Evolutionary conservation across 2,797 vertebrate species (phyloP).

Genomic region (Malurus splendens): DNA sequence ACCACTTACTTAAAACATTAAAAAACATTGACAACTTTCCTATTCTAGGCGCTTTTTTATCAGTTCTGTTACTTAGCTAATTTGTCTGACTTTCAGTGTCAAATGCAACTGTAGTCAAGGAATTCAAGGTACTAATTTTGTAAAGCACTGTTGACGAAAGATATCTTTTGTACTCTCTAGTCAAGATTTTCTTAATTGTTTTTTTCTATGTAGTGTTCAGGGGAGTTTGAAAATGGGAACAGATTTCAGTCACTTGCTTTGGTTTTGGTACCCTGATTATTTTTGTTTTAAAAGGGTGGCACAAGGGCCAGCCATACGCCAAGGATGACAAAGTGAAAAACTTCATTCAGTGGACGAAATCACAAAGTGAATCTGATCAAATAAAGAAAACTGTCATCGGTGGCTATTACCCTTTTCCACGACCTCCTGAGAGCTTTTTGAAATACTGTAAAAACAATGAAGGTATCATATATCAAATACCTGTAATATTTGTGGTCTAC

Average conservation of each 20-base stretch:
- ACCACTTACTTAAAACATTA: background rate
- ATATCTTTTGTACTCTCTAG: background rate
- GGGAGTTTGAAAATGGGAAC: background rate
- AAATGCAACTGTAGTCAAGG: background rate
- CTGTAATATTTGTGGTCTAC: background rate
- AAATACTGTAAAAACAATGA: conserved; percentile 67
- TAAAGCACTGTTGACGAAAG: background rate
- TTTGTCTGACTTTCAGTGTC: background rate
- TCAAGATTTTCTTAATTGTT: background rate
- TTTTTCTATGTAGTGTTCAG: background rate
- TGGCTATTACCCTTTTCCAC: conserved; percentile 85
- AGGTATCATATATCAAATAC: conserved; percentile 32
- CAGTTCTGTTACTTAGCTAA: background rate
- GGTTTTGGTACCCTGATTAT: background rate
- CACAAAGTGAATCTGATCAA: conserved; percentile 72
- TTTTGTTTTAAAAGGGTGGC: conserved; percentile 72
- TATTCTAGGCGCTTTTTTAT: background rate
- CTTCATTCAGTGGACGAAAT: conserved; percentile 87
- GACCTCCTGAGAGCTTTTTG: conserved; percentile 71
- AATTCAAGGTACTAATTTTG: background rate
- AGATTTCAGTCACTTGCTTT: background rate
- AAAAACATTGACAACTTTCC: background rate
- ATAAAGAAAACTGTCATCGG: conserved; percentile 78
- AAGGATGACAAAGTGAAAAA: conserved; percentile 79
- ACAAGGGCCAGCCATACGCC: conserved; percentile 83